phyloP scores from a whole-genome alignment of 37 sponge, comb jelly and placozoan species.

The Dysidea cf. avara region DNA sequence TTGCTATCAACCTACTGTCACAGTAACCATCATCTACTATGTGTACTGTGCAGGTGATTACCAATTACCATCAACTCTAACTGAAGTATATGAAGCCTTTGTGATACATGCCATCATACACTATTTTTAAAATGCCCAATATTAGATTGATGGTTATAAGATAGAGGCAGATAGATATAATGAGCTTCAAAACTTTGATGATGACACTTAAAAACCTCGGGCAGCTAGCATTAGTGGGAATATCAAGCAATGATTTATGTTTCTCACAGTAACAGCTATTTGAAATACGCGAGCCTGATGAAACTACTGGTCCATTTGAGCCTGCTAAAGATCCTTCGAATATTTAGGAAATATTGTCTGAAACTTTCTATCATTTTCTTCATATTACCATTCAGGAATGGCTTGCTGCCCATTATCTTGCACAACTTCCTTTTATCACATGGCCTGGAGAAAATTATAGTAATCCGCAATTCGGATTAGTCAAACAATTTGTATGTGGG shows the following conservation, averaged over 20 bases:
- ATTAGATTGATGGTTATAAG: background rate
- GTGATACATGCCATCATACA: constrained; percentile 23
- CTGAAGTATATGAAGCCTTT: constrained; percentile 32
- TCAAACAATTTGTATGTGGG: constrained; percentile 24
- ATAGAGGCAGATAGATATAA: background rate
- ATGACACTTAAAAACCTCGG: background rate
- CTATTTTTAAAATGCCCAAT: background rate
- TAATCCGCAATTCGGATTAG: background rate
- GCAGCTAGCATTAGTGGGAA: constrained; percentile 11
- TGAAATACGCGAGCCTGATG: background rate
- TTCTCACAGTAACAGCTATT: background rate
- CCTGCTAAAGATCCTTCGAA: constrained; percentile 5
- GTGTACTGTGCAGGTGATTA: constrained; percentile 8
- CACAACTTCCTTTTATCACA: background rate
- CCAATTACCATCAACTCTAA: constrained; percentile 22
- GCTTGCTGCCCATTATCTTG: constrained; percentile 1
- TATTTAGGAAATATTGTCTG: background rate
- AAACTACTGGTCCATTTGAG: constrained; percentile 1
- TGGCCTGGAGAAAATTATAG: background rate
- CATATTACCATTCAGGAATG: constrained; percentile 14
- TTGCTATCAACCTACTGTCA: constrained; percentile 39
- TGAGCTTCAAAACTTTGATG: background rate
- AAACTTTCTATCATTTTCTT: background rate
- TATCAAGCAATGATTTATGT: constrained; percentile 1
- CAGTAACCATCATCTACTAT: constrained; percentile 32